Evolutionary conservation across 2,113 vertebrate genomes (phyloP).

Genomic region (Laterallus jamaicensis): DNA sequence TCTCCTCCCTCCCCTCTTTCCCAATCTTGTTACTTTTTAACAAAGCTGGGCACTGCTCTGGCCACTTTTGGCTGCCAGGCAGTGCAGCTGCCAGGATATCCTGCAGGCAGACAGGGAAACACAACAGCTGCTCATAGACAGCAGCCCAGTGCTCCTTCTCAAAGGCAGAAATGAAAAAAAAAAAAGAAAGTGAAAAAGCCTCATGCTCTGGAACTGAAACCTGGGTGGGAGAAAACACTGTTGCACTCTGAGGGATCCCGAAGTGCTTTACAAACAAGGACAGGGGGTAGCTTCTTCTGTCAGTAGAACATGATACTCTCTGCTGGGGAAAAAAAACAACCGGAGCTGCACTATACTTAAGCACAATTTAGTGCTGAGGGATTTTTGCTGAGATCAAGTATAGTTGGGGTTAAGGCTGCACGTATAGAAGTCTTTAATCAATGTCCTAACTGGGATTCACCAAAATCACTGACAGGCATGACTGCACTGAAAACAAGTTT

Average conservation of each 20-base stretch:
- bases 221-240: not conserved
- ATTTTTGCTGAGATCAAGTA: not conserved
- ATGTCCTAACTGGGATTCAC: not conserved
- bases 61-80: not conserved
- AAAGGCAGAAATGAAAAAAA: not conserved
- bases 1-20: not conserved
- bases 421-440: not conserved
- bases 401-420: not conserved
- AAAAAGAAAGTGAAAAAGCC: not conserved
- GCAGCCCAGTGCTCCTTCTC: not conserved
- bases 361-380: not conserved
- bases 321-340: not conserved
- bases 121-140: constrained; percentile 20
- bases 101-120: constrained; percentile 19
- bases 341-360: not conserved
- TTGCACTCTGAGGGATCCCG: not conserved
- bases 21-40: constrained; percentile 46
- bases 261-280: not conserved
- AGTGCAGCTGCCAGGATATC: not conserved
- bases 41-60: not conserved
- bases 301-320: not conserved
- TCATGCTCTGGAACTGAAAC: not conserved
- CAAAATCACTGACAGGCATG: not conserved
- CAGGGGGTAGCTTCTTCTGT: not conserved
- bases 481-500: not conserved